These are phyloP conservation scores for Xestia sexstrigata DNA, from an alignment of 2,888 invertebrate species.

Conservation along the genomic window DNA sequence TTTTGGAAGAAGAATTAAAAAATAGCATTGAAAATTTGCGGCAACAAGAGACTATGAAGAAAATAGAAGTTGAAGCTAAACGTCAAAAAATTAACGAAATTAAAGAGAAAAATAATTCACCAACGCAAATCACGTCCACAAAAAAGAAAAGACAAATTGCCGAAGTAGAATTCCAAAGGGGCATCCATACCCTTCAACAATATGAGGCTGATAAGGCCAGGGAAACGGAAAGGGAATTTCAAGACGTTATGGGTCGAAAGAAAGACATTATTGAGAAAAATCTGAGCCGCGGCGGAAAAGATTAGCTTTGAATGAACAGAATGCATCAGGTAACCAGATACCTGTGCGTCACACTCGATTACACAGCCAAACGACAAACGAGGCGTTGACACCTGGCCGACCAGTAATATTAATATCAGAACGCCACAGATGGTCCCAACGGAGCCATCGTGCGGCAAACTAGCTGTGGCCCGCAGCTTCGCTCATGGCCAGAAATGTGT, in stretches of 20 bases:
- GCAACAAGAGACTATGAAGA: neutral
- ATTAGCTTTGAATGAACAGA: neutral
- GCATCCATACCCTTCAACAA: neutral
- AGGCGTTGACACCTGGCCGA: neutral
- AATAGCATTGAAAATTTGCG: neutral
- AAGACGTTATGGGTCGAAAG: neutral
- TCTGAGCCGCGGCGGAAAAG: neutral
- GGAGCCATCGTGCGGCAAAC: neutral
- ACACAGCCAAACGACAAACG: neutral
- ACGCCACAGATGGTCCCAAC: neutral
- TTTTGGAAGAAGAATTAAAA: neutral
- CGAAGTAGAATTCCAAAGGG: neutral
- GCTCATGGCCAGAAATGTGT: neutral
- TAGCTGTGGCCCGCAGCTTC: neutral
- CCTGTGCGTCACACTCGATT: neutral
- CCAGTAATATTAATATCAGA: neutral
- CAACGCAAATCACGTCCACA: neutral
- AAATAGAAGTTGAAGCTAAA: neutral
- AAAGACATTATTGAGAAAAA: neutral
- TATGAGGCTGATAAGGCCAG: neutral
- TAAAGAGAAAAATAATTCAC: neutral
- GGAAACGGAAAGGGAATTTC: neutral
- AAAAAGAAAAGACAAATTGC: neutral
- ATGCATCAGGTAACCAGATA: neutral
- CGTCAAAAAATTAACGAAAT: neutral